phyloP scores from a whole-genome alignment of 2,797 vertebrate genomes.

The Percopsis omiscomaycus region DNA sequence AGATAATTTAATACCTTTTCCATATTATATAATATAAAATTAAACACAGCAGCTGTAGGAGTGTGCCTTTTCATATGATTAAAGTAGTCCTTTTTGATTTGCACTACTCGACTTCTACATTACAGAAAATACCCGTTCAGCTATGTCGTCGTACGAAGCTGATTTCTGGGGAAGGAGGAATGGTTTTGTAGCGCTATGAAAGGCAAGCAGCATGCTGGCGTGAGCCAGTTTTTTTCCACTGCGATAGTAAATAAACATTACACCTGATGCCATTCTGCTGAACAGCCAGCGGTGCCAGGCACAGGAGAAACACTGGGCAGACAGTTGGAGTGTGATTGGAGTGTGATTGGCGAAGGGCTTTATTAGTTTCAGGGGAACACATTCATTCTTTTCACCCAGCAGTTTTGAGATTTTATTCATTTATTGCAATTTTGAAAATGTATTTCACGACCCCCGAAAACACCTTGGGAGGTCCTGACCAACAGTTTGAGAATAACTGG shows the following conservation, averaged over 20 bases:
- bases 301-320: conserved; percentile 3
- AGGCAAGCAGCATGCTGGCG: conserved; percentile 42
- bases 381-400: conserved; percentile 31
- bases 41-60: too few species aligned
- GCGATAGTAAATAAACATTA: conserved; percentile 53
- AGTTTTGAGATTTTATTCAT: too few species aligned
- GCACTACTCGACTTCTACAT: too few species aligned
- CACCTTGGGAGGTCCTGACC: too few species aligned
- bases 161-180: conserved; percentile 33
- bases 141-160: background rate
- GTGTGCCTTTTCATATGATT: too few species aligned
- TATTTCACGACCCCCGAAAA: too few species aligned
- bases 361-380: conserved; percentile 37
- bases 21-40: too few species aligned
- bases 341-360: conserved; percentile 13
- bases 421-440: too few species aligned
- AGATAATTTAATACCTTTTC: too few species aligned
- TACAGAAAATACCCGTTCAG: too few species aligned
- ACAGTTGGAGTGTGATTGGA: background rate
- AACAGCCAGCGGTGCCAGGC: conserved; percentile 8
- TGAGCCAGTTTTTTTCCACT: conserved; percentile 56
- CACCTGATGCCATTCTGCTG: conserved; percentile 29
- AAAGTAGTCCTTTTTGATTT: too few species aligned
- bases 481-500: conserved; percentile 39
- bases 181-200: conserved; percentile 33